Conservation (phyloP, 2,797 vertebrate genomes). For the Miichthys miiuy region DNA sequence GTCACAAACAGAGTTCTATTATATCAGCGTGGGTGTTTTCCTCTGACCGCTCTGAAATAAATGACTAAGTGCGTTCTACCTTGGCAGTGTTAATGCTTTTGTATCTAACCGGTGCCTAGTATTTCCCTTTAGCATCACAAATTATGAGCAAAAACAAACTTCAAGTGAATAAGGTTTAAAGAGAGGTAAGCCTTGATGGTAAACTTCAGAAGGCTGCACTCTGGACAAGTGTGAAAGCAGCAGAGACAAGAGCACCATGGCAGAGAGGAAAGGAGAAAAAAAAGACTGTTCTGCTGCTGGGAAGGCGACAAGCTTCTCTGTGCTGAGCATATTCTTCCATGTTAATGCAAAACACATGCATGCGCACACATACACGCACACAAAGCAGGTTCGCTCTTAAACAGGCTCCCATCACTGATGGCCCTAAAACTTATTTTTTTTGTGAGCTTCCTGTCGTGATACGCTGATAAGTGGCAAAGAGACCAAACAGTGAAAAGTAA, state of each 20-base stretch:
- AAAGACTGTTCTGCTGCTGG: slow-evolving; percentile 45
- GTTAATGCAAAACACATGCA: slow-evolving; percentile 55
- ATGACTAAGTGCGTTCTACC: slow-evolving; percentile 22
- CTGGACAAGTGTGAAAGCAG: slow-evolving; percentile 67
- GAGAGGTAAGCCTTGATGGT: slow-evolving; percentile 46
- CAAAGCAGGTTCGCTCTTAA: slow-evolving; percentile 59
- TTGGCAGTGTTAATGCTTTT: slow-evolving; percentile 25
- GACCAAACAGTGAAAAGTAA: slow-evolving; percentile 79
- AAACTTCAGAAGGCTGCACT: slow-evolving; percentile 61
- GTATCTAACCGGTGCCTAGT: slow-evolving; percentile 24
- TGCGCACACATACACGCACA: slow-evolving; percentile 40
- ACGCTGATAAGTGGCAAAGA: slow-evolving; percentile 84
- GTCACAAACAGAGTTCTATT: slow-evolving; percentile 36
- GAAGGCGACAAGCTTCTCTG: slow-evolving; percentile 66
- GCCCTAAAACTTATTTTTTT: slow-evolving; percentile 76
- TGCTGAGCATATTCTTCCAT: slow-evolving; percentile 62
- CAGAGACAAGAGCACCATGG: slow-evolving; percentile 53
- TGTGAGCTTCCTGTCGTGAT: slow-evolving; percentile 80
- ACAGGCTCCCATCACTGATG: slow-evolving; percentile 78
- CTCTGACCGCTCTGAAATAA: slow-evolving; percentile 38
- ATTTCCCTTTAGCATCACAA: slow-evolving; percentile 23
- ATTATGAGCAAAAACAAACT: slow-evolving; percentile 36
- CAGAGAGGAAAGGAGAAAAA: slow-evolving; percentile 12
- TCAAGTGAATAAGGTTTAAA: slow-evolving; percentile 40
- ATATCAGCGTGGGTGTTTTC: slow-evolving; percentile 24